phyloP scores from a whole-genome alignment of 2,888 invertebrate genomes.

The Ametastegia equiseti region DNA sequence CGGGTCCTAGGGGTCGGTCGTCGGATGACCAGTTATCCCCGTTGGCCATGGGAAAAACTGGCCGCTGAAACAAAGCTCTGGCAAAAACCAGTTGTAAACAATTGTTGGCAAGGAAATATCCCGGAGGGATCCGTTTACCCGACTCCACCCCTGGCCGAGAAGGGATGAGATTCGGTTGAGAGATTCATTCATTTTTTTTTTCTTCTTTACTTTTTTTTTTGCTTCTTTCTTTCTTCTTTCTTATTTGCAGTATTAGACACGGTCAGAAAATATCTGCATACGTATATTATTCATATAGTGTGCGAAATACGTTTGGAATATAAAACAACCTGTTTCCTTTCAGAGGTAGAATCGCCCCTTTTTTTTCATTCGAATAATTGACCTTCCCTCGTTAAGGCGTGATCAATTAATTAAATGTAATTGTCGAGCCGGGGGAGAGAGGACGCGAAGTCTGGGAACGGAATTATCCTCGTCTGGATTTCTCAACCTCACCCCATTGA shows the following conservation, averaged over 20 bases:
- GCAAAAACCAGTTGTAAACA: constrained; percentile 20
- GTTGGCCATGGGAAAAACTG: background rate
- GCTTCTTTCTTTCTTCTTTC: background rate
- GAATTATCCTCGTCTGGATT: background rate
- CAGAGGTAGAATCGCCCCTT: too few relatives aligned
- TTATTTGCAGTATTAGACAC: background rate
- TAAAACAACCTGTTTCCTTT: too few relatives aligned
- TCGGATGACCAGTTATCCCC: background rate
- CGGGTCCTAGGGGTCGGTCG: background rate
- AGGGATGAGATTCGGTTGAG: constrained; percentile 9
- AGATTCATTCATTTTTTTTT: background rate
- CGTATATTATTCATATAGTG: too few relatives aligned
- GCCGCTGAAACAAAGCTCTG: background rate
- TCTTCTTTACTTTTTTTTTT: background rate
- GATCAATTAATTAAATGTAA: constrained; percentile 19
- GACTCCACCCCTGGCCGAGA: background rate
- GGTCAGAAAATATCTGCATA: background rate
- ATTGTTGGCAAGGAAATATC: background rate
- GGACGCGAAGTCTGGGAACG: background rate
- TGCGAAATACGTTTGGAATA: too few relatives aligned
- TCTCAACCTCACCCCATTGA: too few relatives aligned
- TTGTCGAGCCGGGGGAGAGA: background rate
- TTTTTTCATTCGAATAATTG: background rate
- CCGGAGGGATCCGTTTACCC: background rate
- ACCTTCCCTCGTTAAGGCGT: background rate